phyloP scores from a whole-genome alignment of 2,797 vertebrate species.

The Danio choprae region DNA sequence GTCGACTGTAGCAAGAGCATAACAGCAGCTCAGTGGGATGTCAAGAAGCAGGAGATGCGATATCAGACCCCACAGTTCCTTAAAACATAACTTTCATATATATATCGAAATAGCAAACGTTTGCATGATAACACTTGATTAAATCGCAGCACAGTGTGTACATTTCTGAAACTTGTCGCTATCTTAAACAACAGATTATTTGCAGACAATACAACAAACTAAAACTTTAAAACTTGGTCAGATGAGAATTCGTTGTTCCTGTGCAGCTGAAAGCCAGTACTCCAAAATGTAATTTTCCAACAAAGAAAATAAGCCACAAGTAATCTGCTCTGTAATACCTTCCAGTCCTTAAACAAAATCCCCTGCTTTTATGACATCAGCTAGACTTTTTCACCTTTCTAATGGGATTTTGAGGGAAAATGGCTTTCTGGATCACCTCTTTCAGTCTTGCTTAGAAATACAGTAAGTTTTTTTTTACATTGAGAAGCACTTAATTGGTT shows the following conservation, averaged over 20 bases:
- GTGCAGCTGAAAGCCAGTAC: conserved; percentile 69
- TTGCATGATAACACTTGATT: conserved; percentile 8
- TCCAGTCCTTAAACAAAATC: conserved; percentile 87
- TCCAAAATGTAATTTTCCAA: conserved; percentile 83
- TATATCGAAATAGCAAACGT: neutral
- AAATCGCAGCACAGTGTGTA: neutral
- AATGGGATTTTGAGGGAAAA: conserved; percentile 87
- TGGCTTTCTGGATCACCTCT: conserved; percentile 82
- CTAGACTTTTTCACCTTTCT: conserved; percentile 75
- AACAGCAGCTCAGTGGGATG: conserved; percentile 41
- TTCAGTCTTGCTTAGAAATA: conserved; percentile 81
- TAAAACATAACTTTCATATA: neutral
- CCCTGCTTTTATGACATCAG: conserved; percentile 82
- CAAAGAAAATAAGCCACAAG: conserved; percentile 84
- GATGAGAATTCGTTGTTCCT: conserved; percentile 74
- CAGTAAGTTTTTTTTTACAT: conserved; percentile 71
- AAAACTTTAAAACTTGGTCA: conserved; percentile 48
- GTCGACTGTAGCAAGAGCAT: conserved; percentile 52
- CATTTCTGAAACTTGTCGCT: neutral
- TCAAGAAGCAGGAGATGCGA: conserved; percentile 9
- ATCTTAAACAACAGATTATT: conserved; percentile 36
- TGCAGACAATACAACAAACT: conserved; percentile 23
- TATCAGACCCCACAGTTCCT: conserved; percentile 13
- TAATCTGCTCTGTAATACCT: conserved; percentile 86
- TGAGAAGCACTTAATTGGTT: conserved; percentile 86